A percentile compares a stretch with the other conserved stretches of the same genome.
These are phyloP conservation scores for Macrophya alboannulata DNA, from an alignment of 2,888 invertebrate species.

Conservation along the genomic window DNA sequence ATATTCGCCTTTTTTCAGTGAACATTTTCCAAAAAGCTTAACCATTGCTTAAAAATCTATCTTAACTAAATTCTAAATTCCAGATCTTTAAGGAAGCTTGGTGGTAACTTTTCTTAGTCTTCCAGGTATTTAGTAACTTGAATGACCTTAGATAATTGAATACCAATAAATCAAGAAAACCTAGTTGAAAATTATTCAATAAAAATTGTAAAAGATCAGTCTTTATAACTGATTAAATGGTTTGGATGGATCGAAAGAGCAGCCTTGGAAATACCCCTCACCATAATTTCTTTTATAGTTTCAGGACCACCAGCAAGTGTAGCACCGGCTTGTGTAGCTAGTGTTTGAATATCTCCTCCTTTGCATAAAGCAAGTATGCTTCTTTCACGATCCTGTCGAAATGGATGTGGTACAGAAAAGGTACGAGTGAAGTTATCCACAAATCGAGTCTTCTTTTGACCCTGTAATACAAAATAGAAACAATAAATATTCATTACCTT, in stretches of 20 bases:
- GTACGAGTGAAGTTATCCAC: conserved; percentile 87
- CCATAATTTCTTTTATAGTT: conserved; percentile 89
- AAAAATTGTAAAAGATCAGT: not conserved
- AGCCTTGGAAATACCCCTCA: conserved; percentile 66
- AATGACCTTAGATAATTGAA: not conserved
- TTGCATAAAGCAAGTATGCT: conserved; percentile 90
- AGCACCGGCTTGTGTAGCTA: conserved; percentile 88
- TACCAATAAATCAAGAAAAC: not conserved
- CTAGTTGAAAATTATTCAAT: not conserved
- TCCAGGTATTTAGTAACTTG: not conserved
- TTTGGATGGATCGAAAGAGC: not conserved
- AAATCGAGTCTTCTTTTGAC: conserved; percentile 83
- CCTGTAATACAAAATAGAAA: conserved; percentile 60
- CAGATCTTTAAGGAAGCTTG: not conserved
- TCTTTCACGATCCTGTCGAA: conserved; percentile 86
- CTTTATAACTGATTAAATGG: not conserved
- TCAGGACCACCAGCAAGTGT: conserved; percentile 88
- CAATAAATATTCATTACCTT: conserved; percentile 50
- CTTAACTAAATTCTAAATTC: not conserved
- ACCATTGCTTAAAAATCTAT: conserved; percentile 16
- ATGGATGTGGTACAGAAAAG: conserved; percentile 86
- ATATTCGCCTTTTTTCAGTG: no score
- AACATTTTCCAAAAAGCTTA: no score
- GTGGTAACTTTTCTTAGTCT: not conserved
- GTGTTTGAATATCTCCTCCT: conserved; percentile 82